These are phyloP conservation scores for Phalloptychus januarius DNA, from an alignment of 2,797 vertebrate species.

Conservation along the genomic window DNA sequence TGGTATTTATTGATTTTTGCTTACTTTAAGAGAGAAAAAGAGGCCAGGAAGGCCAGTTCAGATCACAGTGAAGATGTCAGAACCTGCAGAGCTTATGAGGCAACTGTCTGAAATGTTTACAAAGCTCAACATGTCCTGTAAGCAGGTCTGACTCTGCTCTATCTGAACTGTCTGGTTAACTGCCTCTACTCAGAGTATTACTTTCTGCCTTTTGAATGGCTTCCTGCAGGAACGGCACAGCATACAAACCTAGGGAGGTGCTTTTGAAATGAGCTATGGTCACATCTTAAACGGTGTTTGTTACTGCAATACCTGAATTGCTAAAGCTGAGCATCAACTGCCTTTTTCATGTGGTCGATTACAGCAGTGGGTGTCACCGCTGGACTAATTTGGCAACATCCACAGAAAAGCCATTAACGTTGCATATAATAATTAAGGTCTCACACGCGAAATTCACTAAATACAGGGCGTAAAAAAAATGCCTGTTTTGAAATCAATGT, in stretches of 20 bases:
- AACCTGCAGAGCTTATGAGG: background rate
- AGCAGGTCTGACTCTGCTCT: background rate
- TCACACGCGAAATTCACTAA: constrained; percentile 21
- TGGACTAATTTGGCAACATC: constrained; percentile 48
- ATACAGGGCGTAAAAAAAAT: constrained; percentile 20
- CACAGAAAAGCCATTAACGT: constrained; percentile 13
- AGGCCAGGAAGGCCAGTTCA: background rate
- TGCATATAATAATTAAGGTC: constrained; percentile 28
- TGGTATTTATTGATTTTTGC: background rate
- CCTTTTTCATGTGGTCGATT: constrained; percentile 35
- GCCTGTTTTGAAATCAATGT: constrained; percentile 7
- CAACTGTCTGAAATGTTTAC: constrained; percentile 20
- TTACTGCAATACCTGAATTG: constrained; percentile 35
- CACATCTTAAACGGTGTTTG: constrained; percentile 14
- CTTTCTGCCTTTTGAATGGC: background rate
- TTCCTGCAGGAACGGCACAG: constrained; percentile 1
- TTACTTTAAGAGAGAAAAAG: background rate
- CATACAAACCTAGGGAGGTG: background rate
- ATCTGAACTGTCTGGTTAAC: background rate
- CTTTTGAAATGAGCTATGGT: constrained; percentile 1
- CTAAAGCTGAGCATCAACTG: constrained; percentile 45
- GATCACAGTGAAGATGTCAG: constrained; percentile 4
- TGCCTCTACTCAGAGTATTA: constrained; percentile 8
- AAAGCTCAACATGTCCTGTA: constrained; percentile 4
- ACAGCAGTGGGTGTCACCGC: constrained; percentile 38